Percentiles rank a stretch among this genome's conserved stretches.
Evolutionary conservation across 2,888 invertebrate species (phyloP).

Genomic region (Tortricodes alternella): DNA sequence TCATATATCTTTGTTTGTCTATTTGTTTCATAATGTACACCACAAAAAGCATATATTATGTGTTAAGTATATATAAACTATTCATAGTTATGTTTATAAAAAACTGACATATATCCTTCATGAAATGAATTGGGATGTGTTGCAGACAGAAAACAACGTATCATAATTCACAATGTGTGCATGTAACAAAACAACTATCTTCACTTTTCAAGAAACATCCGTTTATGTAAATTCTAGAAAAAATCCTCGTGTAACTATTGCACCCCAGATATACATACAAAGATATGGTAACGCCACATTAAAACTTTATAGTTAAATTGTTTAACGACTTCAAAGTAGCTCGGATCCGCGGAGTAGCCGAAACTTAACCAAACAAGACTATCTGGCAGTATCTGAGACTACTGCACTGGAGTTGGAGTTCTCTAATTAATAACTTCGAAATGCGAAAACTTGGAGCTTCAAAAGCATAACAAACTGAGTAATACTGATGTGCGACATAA

Average conservation of each 20-base stretch:
- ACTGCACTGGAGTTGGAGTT: conserved; percentile 26
- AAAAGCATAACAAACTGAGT: conserved; percentile 10
- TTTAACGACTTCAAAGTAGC: not conserved
- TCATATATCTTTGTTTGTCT: too few relatives aligned
- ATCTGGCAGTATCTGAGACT: conserved; percentile 40
- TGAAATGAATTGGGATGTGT: too few relatives aligned
- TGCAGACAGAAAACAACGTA: too few relatives aligned
- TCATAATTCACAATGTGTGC: too few relatives aligned
- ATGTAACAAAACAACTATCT: too few relatives aligned
- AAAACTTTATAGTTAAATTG: conserved; percentile 3
- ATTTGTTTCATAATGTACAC: too few relatives aligned
- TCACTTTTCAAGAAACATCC: too few relatives aligned
- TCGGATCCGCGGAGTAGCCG: conserved; percentile 33
- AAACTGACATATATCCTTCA: too few relatives aligned
- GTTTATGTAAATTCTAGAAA: too few relatives aligned
- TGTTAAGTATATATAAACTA: too few relatives aligned
- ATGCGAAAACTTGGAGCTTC: conserved; percentile 36
- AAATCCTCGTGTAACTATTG: not conserved
- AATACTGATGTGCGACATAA: not conserved
- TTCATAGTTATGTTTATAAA: too few relatives aligned
- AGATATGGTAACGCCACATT: not conserved
- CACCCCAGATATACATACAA: not conserved
- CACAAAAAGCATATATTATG: too few relatives aligned
- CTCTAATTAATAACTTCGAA: conserved; percentile 47
- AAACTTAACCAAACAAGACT: conserved; percentile 49